Evolutionary conservation across 2,113 vertebrate species (phyloP).

Genomic region (Alexandromys fortis): DNA sequence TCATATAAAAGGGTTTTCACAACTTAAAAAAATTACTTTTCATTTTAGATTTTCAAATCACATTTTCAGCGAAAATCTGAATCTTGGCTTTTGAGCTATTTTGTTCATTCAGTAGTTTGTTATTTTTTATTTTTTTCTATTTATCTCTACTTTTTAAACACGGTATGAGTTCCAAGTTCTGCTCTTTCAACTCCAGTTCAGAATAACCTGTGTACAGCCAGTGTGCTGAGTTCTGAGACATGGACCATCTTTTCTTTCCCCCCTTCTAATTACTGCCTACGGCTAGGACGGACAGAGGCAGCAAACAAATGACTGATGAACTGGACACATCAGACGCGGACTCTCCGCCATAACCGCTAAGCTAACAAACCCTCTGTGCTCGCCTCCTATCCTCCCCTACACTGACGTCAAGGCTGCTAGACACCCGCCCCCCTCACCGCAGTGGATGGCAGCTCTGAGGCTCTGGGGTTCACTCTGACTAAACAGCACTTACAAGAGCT

Average conservation of each 20-base stretch:
- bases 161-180: background rate
- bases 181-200: conserved; percentile 48
- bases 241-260: background rate
- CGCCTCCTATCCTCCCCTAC: background rate
- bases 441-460: background rate
- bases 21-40: background rate
- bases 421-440: background rate
- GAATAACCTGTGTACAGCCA: background rate
- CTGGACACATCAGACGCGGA: background rate
- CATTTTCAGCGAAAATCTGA: background rate
- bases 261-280: background rate
- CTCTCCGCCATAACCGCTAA: background rate
- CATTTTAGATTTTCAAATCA: conserved; percentile 34
- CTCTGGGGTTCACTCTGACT: background rate
- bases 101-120: background rate
- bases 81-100: conserved; percentile 14
- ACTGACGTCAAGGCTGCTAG: background rate
- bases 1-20: conserved; percentile 31
- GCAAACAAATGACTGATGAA: background rate
- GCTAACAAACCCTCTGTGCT: background rate
- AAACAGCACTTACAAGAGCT: conserved; percentile 88
- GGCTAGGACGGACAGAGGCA: background rate
- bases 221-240: background rate
- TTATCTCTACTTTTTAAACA: conserved; percentile 20
- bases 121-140: background rate